phyloP scores from a whole-genome alignment of 2,888 invertebrate genomes.

The Stegophylla sp. region DNA sequence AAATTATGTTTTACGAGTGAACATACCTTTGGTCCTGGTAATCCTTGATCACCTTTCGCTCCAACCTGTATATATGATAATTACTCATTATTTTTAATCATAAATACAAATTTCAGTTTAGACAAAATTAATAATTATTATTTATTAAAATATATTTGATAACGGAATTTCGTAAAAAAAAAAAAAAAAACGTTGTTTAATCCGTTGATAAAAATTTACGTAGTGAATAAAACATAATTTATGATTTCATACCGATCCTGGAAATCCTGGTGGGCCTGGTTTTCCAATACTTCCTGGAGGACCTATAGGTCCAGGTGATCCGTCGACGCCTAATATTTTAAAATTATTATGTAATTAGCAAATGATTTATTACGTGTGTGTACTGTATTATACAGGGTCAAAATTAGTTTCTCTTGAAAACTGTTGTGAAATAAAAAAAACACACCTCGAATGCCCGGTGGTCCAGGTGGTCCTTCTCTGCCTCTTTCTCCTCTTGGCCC shows the following conservation, averaged over 20 bases:
- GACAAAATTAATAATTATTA: too few relatives aligned
- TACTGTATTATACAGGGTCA: not conserved
- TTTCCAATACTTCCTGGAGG: constrained; percentile 77
- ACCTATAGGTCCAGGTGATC: constrained; percentile 80
- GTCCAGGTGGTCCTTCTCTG: constrained; percentile 80
- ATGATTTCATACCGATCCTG: constrained; percentile 69
- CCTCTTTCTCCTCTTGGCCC: constrained; percentile 85
- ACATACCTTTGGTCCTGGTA: constrained; percentile 78
- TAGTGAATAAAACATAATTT: not conserved
- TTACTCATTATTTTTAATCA: too few relatives aligned
- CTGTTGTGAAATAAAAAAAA: not conserved
- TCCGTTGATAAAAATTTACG: not conserved
- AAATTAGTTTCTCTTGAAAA: not conserved
- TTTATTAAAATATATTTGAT: too few relatives aligned
- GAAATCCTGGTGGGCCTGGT: constrained; percentile 83
- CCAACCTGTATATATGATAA: constrained; percentile 67
- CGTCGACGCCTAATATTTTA: constrained; percentile 69
- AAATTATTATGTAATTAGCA: not conserved
- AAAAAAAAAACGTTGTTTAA: too few relatives aligned
- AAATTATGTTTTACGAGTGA: too few relatives aligned
- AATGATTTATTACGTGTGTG: not conserved
- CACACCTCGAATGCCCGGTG: constrained; percentile 79
- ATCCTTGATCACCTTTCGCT: constrained; percentile 70
- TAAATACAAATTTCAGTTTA: too few relatives aligned
- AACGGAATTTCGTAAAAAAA: too few relatives aligned